These are phyloP conservation scores for Nipponacmea schrenckii DNA, from an alignment of 2,888 invertebrate genomes.

Conservation along the genomic window DNA sequence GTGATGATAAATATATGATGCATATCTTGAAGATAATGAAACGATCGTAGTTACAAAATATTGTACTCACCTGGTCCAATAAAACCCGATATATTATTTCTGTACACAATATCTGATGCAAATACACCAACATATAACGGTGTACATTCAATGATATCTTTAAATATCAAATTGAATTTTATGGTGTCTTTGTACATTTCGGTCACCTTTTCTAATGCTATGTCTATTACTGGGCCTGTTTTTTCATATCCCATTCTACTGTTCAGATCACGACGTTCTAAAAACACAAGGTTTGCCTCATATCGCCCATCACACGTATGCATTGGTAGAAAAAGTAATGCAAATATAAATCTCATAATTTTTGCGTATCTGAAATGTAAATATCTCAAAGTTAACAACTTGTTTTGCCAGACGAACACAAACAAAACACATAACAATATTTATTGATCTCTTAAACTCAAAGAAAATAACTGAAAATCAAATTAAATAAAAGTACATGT, in stretches of 20 bases:
- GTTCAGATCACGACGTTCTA: neutral
- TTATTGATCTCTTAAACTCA: too few species aligned
- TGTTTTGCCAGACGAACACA: too few species aligned
- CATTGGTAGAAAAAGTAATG: too few species aligned
- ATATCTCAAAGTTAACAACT: too few species aligned
- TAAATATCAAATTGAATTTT: neutral
- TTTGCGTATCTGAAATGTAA: too few species aligned
- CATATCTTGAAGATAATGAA: too few species aligned
- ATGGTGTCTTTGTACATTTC: neutral
- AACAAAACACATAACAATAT: too few species aligned
- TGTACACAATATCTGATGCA: conserved; percentile 31
- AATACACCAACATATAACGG: conserved; percentile 31
- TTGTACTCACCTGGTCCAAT: conserved; percentile 36
- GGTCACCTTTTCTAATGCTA: conserved; percentile 10
- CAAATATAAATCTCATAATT: too few species aligned
- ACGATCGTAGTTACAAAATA: too few species aligned
- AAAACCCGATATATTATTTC: conserved; percentile 27
- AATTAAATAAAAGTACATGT: too few species aligned
- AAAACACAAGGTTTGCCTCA: neutral
- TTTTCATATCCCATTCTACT: neutral
- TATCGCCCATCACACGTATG: neutral
- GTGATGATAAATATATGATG: too few species aligned
- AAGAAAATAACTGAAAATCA: too few species aligned
- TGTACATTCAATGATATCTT: conserved; percentile 28
- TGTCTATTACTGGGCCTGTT: conserved; percentile 12